These are phyloP conservation scores for Callitettix versicolor DNA, from an alignment of 1,140 invertebrate genomes.

Conservation along the genomic window DNA sequence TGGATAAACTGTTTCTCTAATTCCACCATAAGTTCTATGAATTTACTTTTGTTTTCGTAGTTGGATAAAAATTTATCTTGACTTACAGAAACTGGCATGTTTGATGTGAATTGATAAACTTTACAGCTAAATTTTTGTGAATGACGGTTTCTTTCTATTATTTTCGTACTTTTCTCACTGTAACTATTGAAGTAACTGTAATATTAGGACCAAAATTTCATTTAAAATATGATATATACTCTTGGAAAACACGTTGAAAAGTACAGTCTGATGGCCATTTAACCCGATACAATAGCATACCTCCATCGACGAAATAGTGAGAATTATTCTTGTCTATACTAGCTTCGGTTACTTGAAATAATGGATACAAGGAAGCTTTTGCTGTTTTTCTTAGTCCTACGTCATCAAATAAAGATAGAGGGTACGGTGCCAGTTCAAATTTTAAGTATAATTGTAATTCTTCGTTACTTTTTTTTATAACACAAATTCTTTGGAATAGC, in stretches of 20 bases:
- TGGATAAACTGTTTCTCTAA: neutral
- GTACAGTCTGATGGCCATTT: neutral
- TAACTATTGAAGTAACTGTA: neutral
- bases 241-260: neutral
- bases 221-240: neutral
- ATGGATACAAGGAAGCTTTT: slow-evolving; percentile 28
- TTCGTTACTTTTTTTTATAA: slow-evolving; percentile 20
- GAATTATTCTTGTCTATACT: neutral
- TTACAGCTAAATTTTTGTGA: neutral
- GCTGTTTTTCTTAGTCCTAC: slow-evolving; percentile 32
- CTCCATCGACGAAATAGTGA: neutral
- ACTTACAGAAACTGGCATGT: neutral
- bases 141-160: neutral
- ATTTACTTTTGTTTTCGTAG: neutral
- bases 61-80: neutral
- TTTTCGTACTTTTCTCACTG: neutral
- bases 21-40: neutral
- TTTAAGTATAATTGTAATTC: slow-evolving; percentile 29
- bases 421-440: slow-evolving; percentile 33
- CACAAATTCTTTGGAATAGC: too few species aligned
- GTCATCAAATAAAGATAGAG: slow-evolving; percentile 31
- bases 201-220: neutral
- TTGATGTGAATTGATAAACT: neutral
- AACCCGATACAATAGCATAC: neutral
- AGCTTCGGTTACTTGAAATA: neutral